These are phyloP conservation scores for Platorchestia sp. DNA, from an alignment of 1,140 invertebrate genomes.

Conservation along the genomic window DNA sequence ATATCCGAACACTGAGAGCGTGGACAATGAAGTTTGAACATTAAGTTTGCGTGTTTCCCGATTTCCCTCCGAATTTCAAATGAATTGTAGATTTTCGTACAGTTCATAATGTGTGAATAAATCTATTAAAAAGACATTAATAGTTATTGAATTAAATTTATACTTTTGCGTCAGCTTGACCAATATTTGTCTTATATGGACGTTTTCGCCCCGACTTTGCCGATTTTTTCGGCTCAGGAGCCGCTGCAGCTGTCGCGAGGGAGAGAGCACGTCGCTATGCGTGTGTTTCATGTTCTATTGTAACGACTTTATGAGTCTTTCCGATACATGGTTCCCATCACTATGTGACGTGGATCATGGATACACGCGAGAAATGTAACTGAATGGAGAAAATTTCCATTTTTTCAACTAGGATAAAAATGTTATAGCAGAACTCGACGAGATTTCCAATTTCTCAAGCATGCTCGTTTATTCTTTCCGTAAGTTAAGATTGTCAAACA, in stretches of 20 bases:
- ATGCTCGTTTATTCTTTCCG: not conserved
- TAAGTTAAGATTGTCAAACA: not conserved
- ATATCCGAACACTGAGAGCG: no score
- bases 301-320: not conserved
- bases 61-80: no score
- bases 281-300: not conserved
- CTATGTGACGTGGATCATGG: not conserved
- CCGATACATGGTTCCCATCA: not conserved
- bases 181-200: no score
- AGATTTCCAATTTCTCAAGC: not conserved
- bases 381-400: no score
- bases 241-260: not conserved
- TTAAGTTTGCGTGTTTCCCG: no score
- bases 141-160: not conserved
- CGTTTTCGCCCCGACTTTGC: no score
- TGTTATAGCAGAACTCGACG: no score
- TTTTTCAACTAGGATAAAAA: not conserved
- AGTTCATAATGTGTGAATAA: not conserved
- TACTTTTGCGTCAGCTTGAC: no score
- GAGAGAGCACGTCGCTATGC: not conserved
- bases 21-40: no score
- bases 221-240: not conserved
- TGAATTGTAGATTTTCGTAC: no score
- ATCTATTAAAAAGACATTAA: not conserved
- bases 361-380: not conserved